Evolutionary conservation across 2,113 vertebrate genomes (phyloP), one percentile per base, ranked within the genome.

Genomic region (Bujurquina vittata): DNA sequence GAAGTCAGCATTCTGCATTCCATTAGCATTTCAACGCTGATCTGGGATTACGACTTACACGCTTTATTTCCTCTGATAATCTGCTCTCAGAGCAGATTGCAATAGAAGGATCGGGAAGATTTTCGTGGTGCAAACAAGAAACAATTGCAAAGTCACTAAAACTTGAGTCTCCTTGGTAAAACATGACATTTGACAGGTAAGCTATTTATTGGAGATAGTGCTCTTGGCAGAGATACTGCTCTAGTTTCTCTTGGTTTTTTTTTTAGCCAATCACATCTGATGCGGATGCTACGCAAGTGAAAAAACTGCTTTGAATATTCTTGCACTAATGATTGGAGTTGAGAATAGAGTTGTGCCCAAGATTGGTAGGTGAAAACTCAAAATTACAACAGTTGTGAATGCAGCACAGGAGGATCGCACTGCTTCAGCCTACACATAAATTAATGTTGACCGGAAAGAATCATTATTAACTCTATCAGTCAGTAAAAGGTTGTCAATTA

Each of bases 1-100:
- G 43, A 77, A 46, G 78, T 79, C 78, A 80, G 62, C 69, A 3
- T 43, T 63, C 37, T 77, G 29, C 18, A 18, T 20, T 7, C 46
- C 40, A 78, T 80, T 54, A 77, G 62, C 37, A 52, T 75, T 78
- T 79, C 54, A 72, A 33, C 3, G n/a, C 59, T 72, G 40, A 79
- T 57, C 43, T 17, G 60, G 3, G 12, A 58, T 81, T 72, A 79
- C 1, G 7, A 33, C 1, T 57, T 69, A 9, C 3, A 46, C 4
- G 4, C 46, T 72, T 69, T 62, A 75, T 79, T 73, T 77, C 62
- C 80, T 69, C 35, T 49, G 9, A 46, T 46, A 54, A 72, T 72
- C 67, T 54, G 67, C 26, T 72, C 18, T 72, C 46, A 9, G 10
- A 54, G 67, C 18, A 72, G 46, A 72, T 52, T 72, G 10, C 43